Evolutionary conservation across 1,140 invertebrate genomes (phyloP).

Genomic region (Piezodorus guildinii): DNA sequence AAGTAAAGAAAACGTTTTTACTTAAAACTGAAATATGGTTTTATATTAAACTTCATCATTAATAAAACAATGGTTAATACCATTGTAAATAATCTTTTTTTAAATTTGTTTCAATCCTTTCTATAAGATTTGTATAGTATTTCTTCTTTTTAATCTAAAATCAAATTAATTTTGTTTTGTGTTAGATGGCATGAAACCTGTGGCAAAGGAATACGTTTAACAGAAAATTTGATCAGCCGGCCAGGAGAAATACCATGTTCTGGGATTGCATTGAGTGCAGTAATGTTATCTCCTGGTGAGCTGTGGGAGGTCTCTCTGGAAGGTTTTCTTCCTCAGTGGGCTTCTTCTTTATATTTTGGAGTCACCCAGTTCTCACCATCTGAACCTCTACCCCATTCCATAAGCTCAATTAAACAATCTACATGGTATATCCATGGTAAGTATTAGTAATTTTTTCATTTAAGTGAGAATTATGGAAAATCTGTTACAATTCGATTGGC

Average conservation of each 20-base stretch:
- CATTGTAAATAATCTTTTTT: too few relatives aligned
- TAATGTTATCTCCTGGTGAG: conserved; percentile 58
- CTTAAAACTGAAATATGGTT: too few relatives aligned
- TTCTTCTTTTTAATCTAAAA: too few relatives aligned
- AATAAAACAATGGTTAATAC: too few relatives aligned
- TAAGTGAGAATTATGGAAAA: too few relatives aligned
- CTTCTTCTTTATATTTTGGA: conserved; percentile 64
- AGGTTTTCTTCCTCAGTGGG: conserved; percentile 41
- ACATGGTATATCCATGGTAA: conserved; percentile 54
- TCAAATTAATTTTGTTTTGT: not conserved
- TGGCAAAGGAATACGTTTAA: conserved; percentile 34
- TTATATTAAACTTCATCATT: too few relatives aligned
- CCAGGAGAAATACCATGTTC: conserved; percentile 49
- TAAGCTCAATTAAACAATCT: conserved; percentile 41
- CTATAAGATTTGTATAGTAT: too few relatives aligned
- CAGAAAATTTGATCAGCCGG: conserved; percentile 51
- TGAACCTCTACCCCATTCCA: conserved; percentile 44
- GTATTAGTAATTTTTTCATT: not conserved
- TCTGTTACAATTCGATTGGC: too few relatives aligned
- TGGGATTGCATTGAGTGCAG: conserved; percentile 60
- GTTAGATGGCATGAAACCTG: conserved; percentile 19
- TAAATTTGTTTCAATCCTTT: too few relatives aligned
- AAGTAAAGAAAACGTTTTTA: too few relatives aligned
- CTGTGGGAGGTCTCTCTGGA: conserved; percentile 58
- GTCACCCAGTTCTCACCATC: conserved; percentile 51